Evolutionary conservation across 1,140 invertebrate genomes (phyloP).

Genomic region (Musca domestica): DNA sequence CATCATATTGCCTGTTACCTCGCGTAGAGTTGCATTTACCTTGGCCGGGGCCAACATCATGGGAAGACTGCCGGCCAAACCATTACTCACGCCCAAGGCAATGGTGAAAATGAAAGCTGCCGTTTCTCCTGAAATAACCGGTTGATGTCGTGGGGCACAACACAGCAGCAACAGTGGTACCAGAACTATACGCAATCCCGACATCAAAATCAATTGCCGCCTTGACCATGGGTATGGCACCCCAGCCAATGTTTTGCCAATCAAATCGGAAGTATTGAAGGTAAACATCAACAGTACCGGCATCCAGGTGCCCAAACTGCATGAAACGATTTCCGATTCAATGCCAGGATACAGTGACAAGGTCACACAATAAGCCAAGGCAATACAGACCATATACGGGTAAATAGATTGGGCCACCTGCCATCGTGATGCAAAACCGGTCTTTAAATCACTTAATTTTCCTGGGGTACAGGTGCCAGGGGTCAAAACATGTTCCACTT

Average conservation of each 20-base stretch:
- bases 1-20: conserved; percentile 89
- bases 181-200: conserved; percentile 67
- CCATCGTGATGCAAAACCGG: conserved; percentile 67
- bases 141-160: conserved; percentile 69
- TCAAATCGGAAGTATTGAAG: conserved; percentile 82
- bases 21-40: conserved; percentile 73
- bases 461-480: conserved; percentile 57
- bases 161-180: conserved; percentile 80
- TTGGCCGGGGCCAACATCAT: conserved; percentile 86
- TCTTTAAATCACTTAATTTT: conserved; percentile 53
- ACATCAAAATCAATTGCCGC: conserved; percentile 69
- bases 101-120: conserved; percentile 66
- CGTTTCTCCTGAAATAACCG: conserved; percentile 69
- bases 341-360: conserved; percentile 87
- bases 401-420: conserved; percentile 78
- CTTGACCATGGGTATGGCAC: conserved; percentile 78
- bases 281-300: conserved; percentile 85
- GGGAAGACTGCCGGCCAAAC: conserved; percentile 82
- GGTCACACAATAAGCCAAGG: conserved; percentile 82
- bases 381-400: conserved; percentile 86
- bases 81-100: conserved; percentile 79
- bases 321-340: conserved; percentile 82
- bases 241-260: conserved; percentile 81
- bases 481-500: conserved; percentile 78
- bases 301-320: conserved; percentile 82